phyloP scores from a whole-genome alignment of 2,888 invertebrate genomes.

The Thera obeliscata region DNA sequence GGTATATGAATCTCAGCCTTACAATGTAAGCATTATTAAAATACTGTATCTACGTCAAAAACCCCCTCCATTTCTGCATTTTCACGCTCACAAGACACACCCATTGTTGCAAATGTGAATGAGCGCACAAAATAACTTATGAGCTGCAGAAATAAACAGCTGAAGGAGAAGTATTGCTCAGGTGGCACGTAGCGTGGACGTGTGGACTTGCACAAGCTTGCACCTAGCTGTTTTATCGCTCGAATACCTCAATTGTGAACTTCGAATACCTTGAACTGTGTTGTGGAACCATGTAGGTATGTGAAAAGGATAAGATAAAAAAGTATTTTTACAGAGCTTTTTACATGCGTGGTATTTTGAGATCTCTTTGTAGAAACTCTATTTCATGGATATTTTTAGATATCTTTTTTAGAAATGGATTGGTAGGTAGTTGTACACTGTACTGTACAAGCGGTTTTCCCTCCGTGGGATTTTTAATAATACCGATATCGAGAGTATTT shows the following conservation, averaged over 20 bases:
- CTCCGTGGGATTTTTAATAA: too few relatives aligned
- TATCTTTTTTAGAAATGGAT: too few relatives aligned
- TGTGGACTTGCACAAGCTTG: slow-evolving; percentile 35
- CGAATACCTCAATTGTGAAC: slow-evolving; percentile 42
- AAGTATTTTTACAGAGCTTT: too few relatives aligned
- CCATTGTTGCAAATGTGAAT: slow-evolving; percentile 2
- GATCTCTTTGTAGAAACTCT: too few relatives aligned
- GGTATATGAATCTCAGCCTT: too few relatives aligned
- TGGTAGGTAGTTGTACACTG: too few relatives aligned
- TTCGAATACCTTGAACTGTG: slow-evolving; percentile 16
- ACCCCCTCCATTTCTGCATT: not conserved
- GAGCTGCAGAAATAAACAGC: slow-evolving; percentile 18
- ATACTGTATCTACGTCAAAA: not conserved
- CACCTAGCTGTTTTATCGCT: slow-evolving; percentile 40
- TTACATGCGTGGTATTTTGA: too few relatives aligned
- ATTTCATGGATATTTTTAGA: too few relatives aligned
- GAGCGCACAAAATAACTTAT: slow-evolving; percentile 12
- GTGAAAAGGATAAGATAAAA: slow-evolving; percentile 6
- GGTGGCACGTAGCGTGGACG: slow-evolving; percentile 35
- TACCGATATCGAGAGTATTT: too few relatives aligned
- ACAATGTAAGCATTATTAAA: not conserved
- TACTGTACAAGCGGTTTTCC: too few relatives aligned
- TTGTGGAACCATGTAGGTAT: slow-evolving; percentile 22
- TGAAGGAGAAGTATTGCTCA: slow-evolving; percentile 5
- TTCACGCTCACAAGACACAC: not conserved